These are phyloP conservation scores for Coptodon rendalli DNA, from an alignment of 2,113 vertebrate species.

Conservation along the genomic window DNA sequence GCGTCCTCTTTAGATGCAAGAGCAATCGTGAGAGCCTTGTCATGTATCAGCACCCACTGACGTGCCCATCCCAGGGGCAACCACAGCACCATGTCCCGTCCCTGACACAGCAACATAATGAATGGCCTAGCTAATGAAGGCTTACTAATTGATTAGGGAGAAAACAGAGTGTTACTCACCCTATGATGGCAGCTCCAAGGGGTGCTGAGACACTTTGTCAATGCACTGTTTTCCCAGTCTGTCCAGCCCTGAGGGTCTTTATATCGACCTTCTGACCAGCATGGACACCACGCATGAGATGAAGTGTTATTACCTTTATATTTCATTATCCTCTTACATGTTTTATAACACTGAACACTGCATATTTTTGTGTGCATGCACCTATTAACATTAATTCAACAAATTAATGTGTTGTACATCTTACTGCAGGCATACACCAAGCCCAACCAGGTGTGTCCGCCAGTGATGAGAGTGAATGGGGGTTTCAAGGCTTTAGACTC, in stretches of 20 bases:
- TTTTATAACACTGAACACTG: slow-evolving; percentile 13
- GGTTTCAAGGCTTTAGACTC: slow-evolving; percentile 39
- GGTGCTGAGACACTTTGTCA: slow-evolving; percentile 64
- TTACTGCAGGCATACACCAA: slow-evolving; percentile 40
- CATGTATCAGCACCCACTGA: slow-evolving; percentile 46
- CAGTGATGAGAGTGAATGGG: slow-evolving; percentile 32
- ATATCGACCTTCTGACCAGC: slow-evolving; percentile 36
- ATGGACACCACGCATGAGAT: background rate
- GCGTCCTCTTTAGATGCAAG: slow-evolving; percentile 43
- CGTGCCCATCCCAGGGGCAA: slow-evolving; percentile 44
- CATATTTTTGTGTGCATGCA: background rate
- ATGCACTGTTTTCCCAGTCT: slow-evolving; percentile 49
- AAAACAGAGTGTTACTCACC: slow-evolving; percentile 74
- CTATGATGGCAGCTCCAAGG: slow-evolving; percentile 57
- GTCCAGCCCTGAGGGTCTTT: slow-evolving; percentile 24
- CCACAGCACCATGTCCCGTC: slow-evolving; percentile 32
- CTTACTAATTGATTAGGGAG: slow-evolving; percentile 73
- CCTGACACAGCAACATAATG: slow-evolving; percentile 61
- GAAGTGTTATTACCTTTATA: slow-evolving; percentile 8
- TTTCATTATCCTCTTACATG: slow-evolving; percentile 42
- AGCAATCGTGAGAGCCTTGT: slow-evolving; percentile 36
- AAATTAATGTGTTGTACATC: slow-evolving; percentile 44
- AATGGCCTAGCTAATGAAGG: slow-evolving; percentile 69
- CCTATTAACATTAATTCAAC: slow-evolving; percentile 41
- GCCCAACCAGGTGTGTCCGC: slow-evolving; percentile 57